Evolutionary conservation across 2,797 vertebrate species (phyloP).

Genomic region (Cephalopachus bancanus): DNA sequence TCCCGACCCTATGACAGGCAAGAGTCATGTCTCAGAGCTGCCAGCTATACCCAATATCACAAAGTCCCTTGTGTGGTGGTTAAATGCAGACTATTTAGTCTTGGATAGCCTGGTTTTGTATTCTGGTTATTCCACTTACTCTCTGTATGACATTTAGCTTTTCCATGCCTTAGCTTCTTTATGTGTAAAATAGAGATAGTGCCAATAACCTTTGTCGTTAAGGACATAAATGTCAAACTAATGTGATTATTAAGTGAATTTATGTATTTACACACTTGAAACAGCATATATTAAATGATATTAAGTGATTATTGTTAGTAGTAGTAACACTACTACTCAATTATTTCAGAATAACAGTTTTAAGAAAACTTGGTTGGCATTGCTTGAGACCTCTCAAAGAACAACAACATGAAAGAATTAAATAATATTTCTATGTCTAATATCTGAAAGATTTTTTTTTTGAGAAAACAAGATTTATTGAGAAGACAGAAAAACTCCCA

Average conservation of each 20-base stretch:
- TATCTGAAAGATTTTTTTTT: background rate
- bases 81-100: background rate
- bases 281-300: background rate
- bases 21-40: background rate
- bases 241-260: background rate
- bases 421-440: background rate
- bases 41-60: background rate
- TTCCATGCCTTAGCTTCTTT: background rate
- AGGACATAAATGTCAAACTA: no score
- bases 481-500: no score
- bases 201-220: background rate
- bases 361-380: background rate
- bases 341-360: background rate
- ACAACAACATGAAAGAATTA: background rate
- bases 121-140: background rate
- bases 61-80: background rate
- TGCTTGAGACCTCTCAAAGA: background rate
- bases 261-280: conserved; percentile 18
- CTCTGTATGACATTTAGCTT: background rate
- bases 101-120: background rate
- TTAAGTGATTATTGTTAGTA: background rate
- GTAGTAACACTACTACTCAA: background rate
- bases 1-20: background rate
- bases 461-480: background rate
- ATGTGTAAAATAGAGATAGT: background rate